A percentile compares a stretch with the other conserved stretches of the same genome.
Evolutionary conservation across 1,140 invertebrate species (phyloP).

Genomic region (Nautilus pompilius): DNA sequence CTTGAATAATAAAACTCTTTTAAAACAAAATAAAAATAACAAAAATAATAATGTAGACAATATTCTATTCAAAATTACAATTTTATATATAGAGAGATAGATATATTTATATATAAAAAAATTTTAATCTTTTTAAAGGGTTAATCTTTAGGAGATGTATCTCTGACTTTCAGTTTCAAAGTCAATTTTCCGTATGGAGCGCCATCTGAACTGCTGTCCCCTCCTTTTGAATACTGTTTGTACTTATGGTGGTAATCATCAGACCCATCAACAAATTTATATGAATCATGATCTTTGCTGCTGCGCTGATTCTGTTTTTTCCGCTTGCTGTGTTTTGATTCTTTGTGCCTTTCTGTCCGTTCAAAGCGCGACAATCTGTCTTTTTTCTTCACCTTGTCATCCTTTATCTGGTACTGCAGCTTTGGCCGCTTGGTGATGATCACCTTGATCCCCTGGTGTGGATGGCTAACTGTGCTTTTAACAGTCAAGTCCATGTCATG

Average conservation of each 20-base stretch:
- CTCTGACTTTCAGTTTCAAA: conserved; percentile 22
- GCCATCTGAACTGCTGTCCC: conserved; percentile 34
- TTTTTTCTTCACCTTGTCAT: conserved; percentile 2
- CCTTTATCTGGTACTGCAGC: conserved; percentile 5
- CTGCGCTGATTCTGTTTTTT: conserved; percentile 25
- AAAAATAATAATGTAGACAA: too few relatives aligned
- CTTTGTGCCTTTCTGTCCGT: conserved; percentile 11
- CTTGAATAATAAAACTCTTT: too few relatives aligned
- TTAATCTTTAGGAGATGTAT: conserved; percentile 22
- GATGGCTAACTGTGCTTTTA: conserved; percentile 44
- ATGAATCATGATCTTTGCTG: conserved; percentile 21
- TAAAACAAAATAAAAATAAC: too few relatives aligned
- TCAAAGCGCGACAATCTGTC: conserved; percentile 8
- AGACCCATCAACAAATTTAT: conserved; percentile 22
- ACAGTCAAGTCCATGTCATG: conserved; percentile 30
- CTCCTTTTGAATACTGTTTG: conserved; percentile 31
- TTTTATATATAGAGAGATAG: too few relatives aligned
- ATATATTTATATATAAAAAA: too few relatives aligned
- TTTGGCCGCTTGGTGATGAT: conserved; percentile 46
- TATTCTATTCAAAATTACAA: too few relatives aligned
- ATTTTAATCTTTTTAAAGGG: too few relatives aligned
- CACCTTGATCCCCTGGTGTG: conserved; percentile 51
- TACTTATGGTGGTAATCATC: conserved; percentile 18
- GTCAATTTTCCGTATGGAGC: conserved; percentile 20
- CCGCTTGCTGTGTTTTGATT: conserved; percentile 19